phyloP scores from a whole-genome alignment of 1,140 invertebrate genomes.

The Sycophila sp. region DNA sequence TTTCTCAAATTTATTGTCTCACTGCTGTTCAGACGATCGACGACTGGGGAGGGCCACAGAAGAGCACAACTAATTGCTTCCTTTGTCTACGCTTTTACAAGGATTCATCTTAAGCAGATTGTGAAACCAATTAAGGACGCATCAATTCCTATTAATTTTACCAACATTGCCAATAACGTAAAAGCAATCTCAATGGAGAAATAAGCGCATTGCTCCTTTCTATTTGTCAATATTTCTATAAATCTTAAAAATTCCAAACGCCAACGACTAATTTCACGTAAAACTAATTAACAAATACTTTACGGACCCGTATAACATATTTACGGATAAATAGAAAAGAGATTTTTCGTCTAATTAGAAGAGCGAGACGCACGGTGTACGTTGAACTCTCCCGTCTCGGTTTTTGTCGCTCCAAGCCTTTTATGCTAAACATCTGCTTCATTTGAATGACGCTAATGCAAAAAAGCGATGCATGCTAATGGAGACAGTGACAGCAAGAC shows the following conservation, averaged over 20 bases:
- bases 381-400: neutral
- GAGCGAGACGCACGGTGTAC: neutral
- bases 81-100: neutral
- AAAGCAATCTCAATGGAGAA: no score
- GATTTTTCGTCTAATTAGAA: no score
- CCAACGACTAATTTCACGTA: no score
- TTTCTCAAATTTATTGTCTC: conserved; percentile 4
- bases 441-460: conserved; percentile 66
- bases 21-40: neutral
- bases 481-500: conserved; percentile 44
- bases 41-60: neutral
- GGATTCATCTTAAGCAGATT: neutral
- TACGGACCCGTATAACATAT: no score
- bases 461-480: conserved; percentile 67
- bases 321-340: no score
- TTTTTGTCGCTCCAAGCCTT: conserved; percentile 46
- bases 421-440: conserved; percentile 64
- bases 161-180: no score
- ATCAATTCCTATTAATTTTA: no score
- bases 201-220: no score
- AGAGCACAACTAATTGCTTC: conserved; percentile 6
- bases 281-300: no score
- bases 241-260: no score
- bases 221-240: no score
- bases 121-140: conserved; percentile 4